Base-by-base conservation (phyloP, 2,113 vertebrate species). In the Condylura cristata region DNA sequence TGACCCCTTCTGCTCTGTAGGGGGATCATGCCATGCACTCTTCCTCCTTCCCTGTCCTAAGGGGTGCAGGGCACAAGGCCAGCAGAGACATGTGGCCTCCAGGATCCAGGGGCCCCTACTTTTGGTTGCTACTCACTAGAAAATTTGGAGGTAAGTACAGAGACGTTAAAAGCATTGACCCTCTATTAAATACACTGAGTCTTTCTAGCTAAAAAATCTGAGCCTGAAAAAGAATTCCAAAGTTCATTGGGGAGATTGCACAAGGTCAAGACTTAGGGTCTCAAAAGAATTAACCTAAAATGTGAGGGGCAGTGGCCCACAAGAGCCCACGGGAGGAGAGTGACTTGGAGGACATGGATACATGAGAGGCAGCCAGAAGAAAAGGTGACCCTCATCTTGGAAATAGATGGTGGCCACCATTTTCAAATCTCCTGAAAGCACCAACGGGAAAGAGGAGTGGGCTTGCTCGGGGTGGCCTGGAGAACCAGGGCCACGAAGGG, bases 161-260 rank as follows among this genome's bases (percentile, higher is more conserved):
- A 76, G 22, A 66, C 22, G 10, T 39, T 86, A 39, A 76, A 76
- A 81, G 30, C 41, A 41, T 61, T 8, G 0, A 41, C 71, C 17
- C 26, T 92, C 85, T 48, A n/a, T 72, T 66, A 92, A 90, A 75
- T 83, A 22, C 22, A 68, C 5, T 44, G 26, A 83, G 39, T 78
- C 39, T 28, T 91, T 56, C 71, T 85, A 63, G 41, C 28, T 79
- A 30, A 60, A 85, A 56, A 22, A 20, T n/a, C 65, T 51, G 60
- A 63, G 14, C 24, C 13, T 56, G 70, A 74, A 83, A 41, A 75
- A 75, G 3, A 0, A 0, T 56, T 22, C 20, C 58, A 28, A 88
- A 65, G 13, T 89, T 46, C 16, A 6, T 13, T 20, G 5, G 10
- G 26, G 5, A 6, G 48, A 24, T 48, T 34, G 24, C 65, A 41